Evolutionary conservation across 2,888 invertebrate genomes (phyloP).

Genomic region (Chrysomela aeneicollis): DNA sequence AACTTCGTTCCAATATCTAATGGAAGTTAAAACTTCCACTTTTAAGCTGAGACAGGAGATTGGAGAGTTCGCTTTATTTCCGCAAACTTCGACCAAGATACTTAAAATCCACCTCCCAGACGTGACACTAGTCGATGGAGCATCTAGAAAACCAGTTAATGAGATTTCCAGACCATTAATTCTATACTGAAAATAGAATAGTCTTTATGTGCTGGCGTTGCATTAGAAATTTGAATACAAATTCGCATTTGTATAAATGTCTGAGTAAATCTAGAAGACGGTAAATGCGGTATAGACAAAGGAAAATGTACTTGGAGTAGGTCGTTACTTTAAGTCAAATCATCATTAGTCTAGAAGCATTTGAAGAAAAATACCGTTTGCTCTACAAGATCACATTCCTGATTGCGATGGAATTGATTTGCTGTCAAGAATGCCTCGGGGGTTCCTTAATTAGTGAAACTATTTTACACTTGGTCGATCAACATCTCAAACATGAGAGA

Average conservation of each 20-base stretch:
- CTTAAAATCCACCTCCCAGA: neutral
- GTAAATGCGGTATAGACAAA: neutral
- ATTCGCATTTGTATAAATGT: neutral
- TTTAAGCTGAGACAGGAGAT: neutral
- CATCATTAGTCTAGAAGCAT: neutral
- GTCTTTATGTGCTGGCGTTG: neutral
- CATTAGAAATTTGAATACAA: neutral
- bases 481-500: too few species aligned
- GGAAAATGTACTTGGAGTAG: neutral
- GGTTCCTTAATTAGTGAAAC: too few species aligned
- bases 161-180: constrained; percentile 4
- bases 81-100: neutral
- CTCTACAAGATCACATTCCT: too few species aligned
- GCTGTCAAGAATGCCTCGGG: too few species aligned
- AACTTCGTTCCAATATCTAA: neutral
- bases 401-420: too few species aligned
- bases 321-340: neutral
- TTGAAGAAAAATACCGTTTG: neutral
- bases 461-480: too few species aligned
- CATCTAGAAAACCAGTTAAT: neutral
- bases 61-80: neutral
- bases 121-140: constrained; percentile 1
- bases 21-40: neutral
- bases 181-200: neutral
- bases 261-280: neutral